Base-by-base conservation (phyloP, 2,113 vertebrate genomes). In the Beaufortia kweichowensis region DNA sequence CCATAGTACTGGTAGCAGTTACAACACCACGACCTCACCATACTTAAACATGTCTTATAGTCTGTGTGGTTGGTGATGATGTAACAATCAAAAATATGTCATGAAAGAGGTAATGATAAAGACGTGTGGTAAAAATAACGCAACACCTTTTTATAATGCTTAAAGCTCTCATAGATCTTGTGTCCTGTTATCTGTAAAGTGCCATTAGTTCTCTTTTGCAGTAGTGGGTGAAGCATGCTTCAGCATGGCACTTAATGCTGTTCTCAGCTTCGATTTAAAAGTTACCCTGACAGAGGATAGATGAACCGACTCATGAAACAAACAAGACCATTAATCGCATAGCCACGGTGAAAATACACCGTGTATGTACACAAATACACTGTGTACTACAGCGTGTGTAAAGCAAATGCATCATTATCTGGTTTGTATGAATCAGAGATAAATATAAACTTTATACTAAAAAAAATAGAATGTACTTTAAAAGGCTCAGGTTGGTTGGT, bases 221-320 rank as follows among this genome's bases (percentile, higher is more conserved):
- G 55, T 55, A 65, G 59, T 56, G 63, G 33, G 61, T 64, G 19
- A 79, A 76, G 21, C 14, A 59, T 72, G 35, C 67, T 79, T 75
- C 33, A 76, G 65, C 19, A 53, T 48, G 56, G 66, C 65, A 75
- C 80, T 81, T 79, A 26, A 67, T 29, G 62, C 69, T 77, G 67
- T 77, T 81, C 48, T 69, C 65, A 21, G 33, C 50, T 28, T 33
- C 57, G 28, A 61, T 75, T 82, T 61, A 82, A 78, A 78, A 48
- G 43, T 69, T 65, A 69, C 72, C 23, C 70, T 80, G n/a, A n/a
- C n/a, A n/a, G n/a, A n/a, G n/a, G n/a, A n/a, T n/a, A n/a, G 43
- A 66, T 75, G 68, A 56, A 76, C 57, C 63, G 46, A 50, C 33
- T 53, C 59, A 24, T 46, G 43, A 62, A 41, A 55, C 33, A 55